These are phyloP conservation scores for Percopsis transmontana DNA, from an alignment of 2,113 vertebrate species.

Conservation along the genomic window DNA sequence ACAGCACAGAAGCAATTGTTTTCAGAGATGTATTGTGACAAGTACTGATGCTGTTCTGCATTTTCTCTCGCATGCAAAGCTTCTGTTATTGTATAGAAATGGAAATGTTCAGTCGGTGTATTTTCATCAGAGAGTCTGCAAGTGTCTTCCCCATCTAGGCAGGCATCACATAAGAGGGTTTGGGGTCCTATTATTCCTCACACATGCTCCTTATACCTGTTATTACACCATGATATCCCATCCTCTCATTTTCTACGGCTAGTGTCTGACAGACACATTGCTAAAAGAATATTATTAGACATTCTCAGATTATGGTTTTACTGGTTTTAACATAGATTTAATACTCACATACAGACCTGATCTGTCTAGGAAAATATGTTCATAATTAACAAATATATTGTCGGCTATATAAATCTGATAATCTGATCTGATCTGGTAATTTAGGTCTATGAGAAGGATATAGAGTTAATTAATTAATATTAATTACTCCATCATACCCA, in stretches of 20 bases:
- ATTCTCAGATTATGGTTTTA: too few species aligned
- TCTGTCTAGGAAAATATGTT: too few species aligned
- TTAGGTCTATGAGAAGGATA: too few species aligned
- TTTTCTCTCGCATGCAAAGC: conserved; percentile 26
- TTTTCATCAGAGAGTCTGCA: conserved; percentile 41
- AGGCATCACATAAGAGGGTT: conserved; percentile 6
- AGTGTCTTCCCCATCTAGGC: background rate
- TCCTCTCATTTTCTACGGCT: conserved; percentile 24
- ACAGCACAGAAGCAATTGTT: conserved; percentile 29
- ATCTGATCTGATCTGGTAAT: too few species aligned
- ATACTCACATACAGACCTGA: too few species aligned
- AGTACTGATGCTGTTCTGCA: conserved; percentile 22
- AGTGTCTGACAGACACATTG: background rate
- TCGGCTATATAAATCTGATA: too few species aligned
- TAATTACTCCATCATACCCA: too few species aligned
- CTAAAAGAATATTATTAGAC: background rate
- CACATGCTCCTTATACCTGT: conserved; percentile 55
- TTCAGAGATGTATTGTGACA: conserved; percentile 33
- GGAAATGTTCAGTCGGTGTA: conserved; percentile 28
- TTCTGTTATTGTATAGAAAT: conserved; percentile 31
- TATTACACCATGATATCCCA: conserved; percentile 25
- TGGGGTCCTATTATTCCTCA: conserved; percentile 24
- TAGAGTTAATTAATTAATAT: background rate
- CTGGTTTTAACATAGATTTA: too few species aligned
- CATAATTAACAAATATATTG: too few species aligned